Evolutionary conservation across 2,113 vertebrate genomes (phyloP).

Genomic region (Echinops telfairi): DNA sequence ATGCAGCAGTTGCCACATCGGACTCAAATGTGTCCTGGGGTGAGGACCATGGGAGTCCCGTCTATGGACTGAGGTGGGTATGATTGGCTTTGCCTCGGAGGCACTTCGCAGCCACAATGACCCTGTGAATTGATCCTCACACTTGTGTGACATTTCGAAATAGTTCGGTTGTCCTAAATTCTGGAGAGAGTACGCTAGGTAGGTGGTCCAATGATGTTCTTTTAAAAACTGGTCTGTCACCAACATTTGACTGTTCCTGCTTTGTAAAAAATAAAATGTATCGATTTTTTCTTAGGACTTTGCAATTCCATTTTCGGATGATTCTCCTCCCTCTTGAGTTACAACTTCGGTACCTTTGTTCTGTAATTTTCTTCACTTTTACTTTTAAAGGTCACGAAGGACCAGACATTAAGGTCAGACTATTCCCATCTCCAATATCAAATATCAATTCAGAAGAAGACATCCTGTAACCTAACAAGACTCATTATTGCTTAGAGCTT

Average conservation of each 20-base stretch:
- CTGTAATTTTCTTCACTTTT: conserved; percentile 7
- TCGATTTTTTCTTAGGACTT: background rate
- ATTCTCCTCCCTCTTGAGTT: background rate
- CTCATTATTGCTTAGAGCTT: background rate
- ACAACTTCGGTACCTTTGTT: background rate
- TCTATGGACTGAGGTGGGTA: background rate
- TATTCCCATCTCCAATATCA: background rate
- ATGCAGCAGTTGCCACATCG: no score
- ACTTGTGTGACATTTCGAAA: no score
- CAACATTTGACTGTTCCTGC: background rate
- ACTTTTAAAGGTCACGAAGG: background rate
- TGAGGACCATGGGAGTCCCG: no score
- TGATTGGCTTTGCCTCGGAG: no score
- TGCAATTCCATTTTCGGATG: background rate
- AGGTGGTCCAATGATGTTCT: no score
- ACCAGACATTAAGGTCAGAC: background rate
- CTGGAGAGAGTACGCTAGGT: no score
- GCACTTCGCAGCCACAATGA: no score
- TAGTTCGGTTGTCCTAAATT: no score
- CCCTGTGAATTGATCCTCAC: no score
- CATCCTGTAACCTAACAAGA: background rate
- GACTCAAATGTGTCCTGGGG: no score
- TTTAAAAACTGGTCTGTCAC: background rate
- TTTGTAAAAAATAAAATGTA: background rate
- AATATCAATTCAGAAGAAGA: background rate